phyloP scores from a whole-genome alignment of 2,797 vertebrate species.

The Chaetophractus vellerosus region DNA sequence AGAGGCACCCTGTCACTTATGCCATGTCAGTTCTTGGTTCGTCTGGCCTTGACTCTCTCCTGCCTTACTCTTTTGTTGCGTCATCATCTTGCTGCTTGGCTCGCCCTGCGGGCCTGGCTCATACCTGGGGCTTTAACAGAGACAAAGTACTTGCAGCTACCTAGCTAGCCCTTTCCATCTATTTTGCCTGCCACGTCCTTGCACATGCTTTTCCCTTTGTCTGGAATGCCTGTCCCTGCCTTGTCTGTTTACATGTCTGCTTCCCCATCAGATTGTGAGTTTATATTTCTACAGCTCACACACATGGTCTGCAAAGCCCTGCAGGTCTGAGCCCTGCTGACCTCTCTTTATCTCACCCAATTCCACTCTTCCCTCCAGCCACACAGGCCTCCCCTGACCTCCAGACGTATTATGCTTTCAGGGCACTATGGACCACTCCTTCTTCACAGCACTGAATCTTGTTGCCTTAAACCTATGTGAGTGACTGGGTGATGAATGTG shows the following conservation, averaged over 20 bases:
- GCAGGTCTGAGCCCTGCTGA: neutral
- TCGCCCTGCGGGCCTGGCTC: too few species aligned
- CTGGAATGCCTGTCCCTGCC: neutral
- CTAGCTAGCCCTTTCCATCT: neutral
- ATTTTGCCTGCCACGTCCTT: neutral
- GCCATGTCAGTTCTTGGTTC: too few species aligned
- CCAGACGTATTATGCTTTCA: neutral
- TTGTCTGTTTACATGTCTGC: neutral
- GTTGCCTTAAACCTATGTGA: neutral
- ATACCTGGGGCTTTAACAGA: neutral
- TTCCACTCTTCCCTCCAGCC: neutral
- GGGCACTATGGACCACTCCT: neutral
- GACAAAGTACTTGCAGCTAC: neutral
- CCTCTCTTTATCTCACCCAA: neutral
- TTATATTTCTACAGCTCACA: neutral
- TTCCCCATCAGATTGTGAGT: neutral
- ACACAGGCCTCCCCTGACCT: neutral
- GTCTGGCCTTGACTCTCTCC: too few species aligned
- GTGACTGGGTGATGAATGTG: neutral
- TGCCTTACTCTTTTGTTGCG: too few species aligned
- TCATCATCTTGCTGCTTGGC: too few species aligned
- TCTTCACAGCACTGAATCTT: neutral
- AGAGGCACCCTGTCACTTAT: too few species aligned
- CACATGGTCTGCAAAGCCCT: neutral
- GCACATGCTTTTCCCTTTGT: neutral